Evolutionary conservation across 2,113 vertebrate genomes (phyloP).

Genomic region (Solea solea): DNA sequence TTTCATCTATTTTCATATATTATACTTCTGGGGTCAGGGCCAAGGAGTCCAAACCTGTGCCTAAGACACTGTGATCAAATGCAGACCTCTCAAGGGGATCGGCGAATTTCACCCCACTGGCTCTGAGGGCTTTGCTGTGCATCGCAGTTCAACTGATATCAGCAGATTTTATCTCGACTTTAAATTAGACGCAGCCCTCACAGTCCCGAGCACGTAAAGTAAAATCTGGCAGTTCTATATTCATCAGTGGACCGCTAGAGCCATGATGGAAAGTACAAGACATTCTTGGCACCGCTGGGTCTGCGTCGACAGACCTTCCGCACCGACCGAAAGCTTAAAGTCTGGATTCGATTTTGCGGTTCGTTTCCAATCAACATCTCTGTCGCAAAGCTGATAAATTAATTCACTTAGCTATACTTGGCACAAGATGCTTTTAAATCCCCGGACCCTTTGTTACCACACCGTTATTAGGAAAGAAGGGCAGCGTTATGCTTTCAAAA

Average conservation of each 20-base stretch:
- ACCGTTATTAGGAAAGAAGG: constrained; percentile 27
- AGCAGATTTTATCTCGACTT: constrained; percentile 46
- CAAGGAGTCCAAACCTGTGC: constrained; percentile 35
- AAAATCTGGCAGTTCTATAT: constrained; percentile 45
- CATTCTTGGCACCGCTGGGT: constrained; percentile 57
- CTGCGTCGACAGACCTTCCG: constrained; percentile 32
- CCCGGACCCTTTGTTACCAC: constrained; percentile 35
- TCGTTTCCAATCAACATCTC: constrained; percentile 63
- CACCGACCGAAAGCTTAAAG: constrained; percentile 26
- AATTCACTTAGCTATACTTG: constrained; percentile 52
- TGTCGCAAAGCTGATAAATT: constrained; percentile 46
- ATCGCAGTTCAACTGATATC: constrained; percentile 32
- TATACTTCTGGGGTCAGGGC: constrained; percentile 30
- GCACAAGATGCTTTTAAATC: constrained; percentile 28
- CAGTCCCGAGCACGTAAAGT: constrained; percentile 35
- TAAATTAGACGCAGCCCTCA: constrained; percentile 50
- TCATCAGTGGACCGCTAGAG: constrained; percentile 37
- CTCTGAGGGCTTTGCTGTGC: constrained; percentile 15
- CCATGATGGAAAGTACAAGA: constrained; percentile 40
- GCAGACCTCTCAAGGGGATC: constrained; percentile 35
- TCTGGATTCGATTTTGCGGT: constrained; percentile 69
- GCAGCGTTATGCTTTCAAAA: constrained; percentile 52
- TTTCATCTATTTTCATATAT: constrained; percentile 44
- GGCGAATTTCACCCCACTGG: constrained; percentile 20
- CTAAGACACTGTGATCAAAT: constrained; percentile 35